Percentiles rank a stretch among this genome's conserved stretches.
These are phyloP conservation scores for Pogona vitticeps DNA, from an alignment of 2,113 vertebrate species.

Conservation along the genomic window DNA sequence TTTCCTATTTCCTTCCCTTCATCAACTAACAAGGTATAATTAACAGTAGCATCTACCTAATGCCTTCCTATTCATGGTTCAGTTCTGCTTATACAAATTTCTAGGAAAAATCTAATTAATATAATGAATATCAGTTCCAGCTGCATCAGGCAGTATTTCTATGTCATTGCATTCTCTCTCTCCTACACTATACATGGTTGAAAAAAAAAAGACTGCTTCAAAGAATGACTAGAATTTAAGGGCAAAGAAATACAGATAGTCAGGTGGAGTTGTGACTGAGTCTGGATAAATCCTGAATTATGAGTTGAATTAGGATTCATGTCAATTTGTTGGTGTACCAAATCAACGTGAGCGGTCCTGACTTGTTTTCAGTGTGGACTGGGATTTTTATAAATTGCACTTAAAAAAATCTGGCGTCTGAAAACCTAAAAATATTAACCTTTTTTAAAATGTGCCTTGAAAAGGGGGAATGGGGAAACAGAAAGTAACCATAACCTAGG, in stretches of 20 bases:
- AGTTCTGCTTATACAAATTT: slow-evolving; percentile 34
- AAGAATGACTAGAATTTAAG: neutral
- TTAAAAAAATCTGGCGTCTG: no score
- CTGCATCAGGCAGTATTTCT: slow-evolving; percentile 26
- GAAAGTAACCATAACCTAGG: no score
- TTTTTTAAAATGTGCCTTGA: no score
- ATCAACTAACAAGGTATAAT: slow-evolving; percentile 28
- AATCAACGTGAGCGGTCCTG: no score
- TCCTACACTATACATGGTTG: neutral
- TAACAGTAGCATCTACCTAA: neutral
- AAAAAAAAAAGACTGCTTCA: slow-evolving; percentile 27
- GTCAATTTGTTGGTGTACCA: no score
- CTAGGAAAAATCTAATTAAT: slow-evolving; percentile 56
- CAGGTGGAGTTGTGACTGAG: no score
- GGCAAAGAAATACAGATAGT: neutral
- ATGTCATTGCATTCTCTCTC: slow-evolving; percentile 43
- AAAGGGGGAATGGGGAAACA: no score
- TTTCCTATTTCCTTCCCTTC: slow-evolving; percentile 17
- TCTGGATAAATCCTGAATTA: no score
- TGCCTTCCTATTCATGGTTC: slow-evolving; percentile 32
- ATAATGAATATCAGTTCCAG: slow-evolving; percentile 44
- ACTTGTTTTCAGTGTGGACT: no score
- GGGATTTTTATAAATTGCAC: no score
- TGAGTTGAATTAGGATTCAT: no score
- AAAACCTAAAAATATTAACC: no score